A percentile compares a stretch with the other conserved stretches of the same genome.
These are phyloP conservation scores for Cerceris rybyensis DNA, from an alignment of 2,888 invertebrate genomes.

Conservation along the genomic window DNA sequence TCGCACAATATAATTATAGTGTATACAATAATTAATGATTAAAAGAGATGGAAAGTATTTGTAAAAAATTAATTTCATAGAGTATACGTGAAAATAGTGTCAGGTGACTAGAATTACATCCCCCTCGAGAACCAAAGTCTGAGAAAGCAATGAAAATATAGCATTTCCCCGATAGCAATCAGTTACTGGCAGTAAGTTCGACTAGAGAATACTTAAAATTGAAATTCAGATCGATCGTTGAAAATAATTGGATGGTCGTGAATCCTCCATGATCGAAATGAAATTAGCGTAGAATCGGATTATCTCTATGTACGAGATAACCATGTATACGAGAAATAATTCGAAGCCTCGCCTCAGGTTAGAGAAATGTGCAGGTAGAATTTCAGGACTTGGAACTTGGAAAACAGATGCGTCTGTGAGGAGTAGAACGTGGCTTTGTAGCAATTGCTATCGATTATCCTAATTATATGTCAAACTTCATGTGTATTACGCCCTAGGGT, in stretches of 20 bases:
- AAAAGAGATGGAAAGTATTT: too few species aligned
- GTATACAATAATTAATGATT: too few species aligned
- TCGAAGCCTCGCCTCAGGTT: slow-evolving; percentile 5
- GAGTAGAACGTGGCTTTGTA: slow-evolving; percentile 23
- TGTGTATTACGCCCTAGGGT: slow-evolving; percentile 30
- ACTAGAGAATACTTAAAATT: too few species aligned
- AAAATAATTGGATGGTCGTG: slow-evolving; percentile 20
- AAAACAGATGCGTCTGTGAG: slow-evolving; percentile 40
- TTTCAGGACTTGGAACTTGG: slow-evolving; percentile 19
- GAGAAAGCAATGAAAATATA: too few species aligned
- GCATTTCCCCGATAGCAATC: too few species aligned
- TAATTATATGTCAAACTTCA: slow-evolving; percentile 38
- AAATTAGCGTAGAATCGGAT: slow-evolving; percentile 6
- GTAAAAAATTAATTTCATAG: too few species aligned
- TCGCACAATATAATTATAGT: too few species aligned
- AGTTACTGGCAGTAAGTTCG: too few species aligned
- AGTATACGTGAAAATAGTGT: too few species aligned
- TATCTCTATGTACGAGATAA: not conserved
- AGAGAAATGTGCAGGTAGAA: slow-evolving; percentile 5
- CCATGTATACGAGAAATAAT: slow-evolving; percentile 31
- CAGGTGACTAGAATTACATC: too few species aligned
- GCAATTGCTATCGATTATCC: slow-evolving; percentile 47
- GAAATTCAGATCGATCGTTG: not conserved
- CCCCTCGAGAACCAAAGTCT: too few species aligned
- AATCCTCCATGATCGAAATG: too few species aligned